Percentiles rank a stretch among this genome's conserved stretches.
phyloP scores from a whole-genome alignment of 2,113 vertebrate species.

The Corydoras maculifer region DNA sequence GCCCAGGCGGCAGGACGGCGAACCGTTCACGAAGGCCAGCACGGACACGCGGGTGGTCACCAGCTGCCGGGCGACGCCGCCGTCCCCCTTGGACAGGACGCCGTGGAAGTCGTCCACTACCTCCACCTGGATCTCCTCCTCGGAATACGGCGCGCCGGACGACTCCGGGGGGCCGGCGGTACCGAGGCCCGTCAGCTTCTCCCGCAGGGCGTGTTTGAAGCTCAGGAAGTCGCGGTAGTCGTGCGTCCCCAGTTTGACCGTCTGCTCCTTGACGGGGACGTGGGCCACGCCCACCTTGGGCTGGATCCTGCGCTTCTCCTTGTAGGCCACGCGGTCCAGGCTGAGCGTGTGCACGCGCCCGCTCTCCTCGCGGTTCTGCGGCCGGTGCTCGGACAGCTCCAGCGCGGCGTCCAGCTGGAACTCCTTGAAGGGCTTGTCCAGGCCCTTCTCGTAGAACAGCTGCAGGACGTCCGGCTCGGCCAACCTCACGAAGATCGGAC shows the following conservation, averaged over 20 bases:
- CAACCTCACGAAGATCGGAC: conserved; percentile 79
- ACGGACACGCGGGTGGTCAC: conserved; percentile 73
- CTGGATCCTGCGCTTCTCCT: conserved; percentile 81
- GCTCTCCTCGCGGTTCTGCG: conserved; percentile 80
- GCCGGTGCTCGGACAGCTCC: conserved; percentile 77
- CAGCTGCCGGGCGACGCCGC: conserved; percentile 67
- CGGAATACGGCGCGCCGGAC: conserved; percentile 56
- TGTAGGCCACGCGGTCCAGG: conserved; percentile 76
- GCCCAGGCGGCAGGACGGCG: conserved; percentile 74
- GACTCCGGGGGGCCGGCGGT: conserved; percentile 53
- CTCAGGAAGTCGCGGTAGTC: conserved; percentile 78
- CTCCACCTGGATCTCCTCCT: conserved; percentile 79
- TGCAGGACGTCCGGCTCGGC: conserved; percentile 65
- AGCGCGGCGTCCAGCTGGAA: conserved; percentile 74
- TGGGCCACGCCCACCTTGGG: conserved; percentile 75
- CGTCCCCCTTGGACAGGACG: conserved; percentile 67
- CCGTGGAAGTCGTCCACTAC: conserved; percentile 79
- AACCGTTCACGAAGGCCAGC: conserved; percentile 77
- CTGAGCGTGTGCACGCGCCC: conserved; percentile 78
- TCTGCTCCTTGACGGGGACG: conserved; percentile 70
- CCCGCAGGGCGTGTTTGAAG: conserved; percentile 70
- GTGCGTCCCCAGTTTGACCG: conserved; percentile 79
- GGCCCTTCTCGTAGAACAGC: conserved; percentile 80
- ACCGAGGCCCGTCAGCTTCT: conserved; percentile 66
- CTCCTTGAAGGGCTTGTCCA: conserved; percentile 80